Evolutionary conservation across 2,113 vertebrate genomes (phyloP).

Genomic region (Calyptomena viridis): DNA sequence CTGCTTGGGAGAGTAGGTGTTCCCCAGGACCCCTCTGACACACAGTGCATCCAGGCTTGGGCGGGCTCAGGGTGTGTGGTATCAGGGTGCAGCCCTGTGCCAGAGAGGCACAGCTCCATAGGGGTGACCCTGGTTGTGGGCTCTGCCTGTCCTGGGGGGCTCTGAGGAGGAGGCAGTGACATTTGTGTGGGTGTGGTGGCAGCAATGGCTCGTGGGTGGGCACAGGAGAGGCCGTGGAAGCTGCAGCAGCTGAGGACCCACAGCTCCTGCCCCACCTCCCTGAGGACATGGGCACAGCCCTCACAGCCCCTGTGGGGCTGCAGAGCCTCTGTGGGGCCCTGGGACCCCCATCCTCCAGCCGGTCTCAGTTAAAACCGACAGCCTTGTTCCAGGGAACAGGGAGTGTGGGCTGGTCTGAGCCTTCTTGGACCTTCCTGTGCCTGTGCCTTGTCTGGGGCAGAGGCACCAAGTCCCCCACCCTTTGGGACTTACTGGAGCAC

Average conservation of each 20-base stretch:
- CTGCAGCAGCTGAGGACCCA: neutral
- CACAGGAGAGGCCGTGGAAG: accelerated
- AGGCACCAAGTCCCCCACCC: neutral
- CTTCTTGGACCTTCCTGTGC: accelerated
- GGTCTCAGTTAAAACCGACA: neutral
- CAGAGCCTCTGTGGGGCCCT: neutral
- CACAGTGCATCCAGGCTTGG: neutral
- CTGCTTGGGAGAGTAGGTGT: accelerated
- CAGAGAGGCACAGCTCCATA: neutral
- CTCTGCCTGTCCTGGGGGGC: neutral
- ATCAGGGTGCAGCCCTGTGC: neutral
- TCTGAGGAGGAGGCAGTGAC: neutral
- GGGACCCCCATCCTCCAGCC: neutral
- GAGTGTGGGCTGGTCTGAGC: neutral
- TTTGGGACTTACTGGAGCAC: neutral
- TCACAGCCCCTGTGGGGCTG: neutral
- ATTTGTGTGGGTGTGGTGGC: neutral
- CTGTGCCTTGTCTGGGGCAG: neutral
- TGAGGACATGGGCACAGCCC: neutral
- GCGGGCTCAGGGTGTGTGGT: neutral
- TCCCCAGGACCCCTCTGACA: neutral
- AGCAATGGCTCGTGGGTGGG: accelerated
- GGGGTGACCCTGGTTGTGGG: neutral
- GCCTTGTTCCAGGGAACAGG: neutral
- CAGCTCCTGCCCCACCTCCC: neutral